Evolutionary conservation across 37 sponge, comb jelly and placozoan species (phyloP), one percentile per base, ranked within the genome.

Genomic region (Cliona cf. orientalis): DNA sequence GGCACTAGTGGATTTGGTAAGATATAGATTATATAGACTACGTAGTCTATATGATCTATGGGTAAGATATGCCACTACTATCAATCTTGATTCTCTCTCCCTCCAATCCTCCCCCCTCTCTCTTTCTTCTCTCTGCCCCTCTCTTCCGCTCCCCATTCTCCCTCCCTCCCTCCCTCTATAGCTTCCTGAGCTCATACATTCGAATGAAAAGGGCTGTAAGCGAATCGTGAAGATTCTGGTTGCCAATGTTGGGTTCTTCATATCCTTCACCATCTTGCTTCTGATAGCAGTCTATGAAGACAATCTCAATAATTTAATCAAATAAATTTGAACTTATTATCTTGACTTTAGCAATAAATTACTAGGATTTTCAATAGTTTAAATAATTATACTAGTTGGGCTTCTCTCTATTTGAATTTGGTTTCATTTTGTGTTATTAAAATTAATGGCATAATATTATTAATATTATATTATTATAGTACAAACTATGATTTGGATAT

Each of bases 1-100:
- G 3, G 75, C 93, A 32, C 77, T 87, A 25, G 89, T 84, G 2
- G 93, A 88, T 63, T 26, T 92, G 93, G 93, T 92, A n/a, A n/a
- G n/a, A n/a, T n/a, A n/a, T n/a, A n/a, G n/a, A n/a, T n/a, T n/a
- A n/a, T n/a, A n/a, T n/a, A n/a, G n/a, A n/a, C n/a, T n/a, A n/a
- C n/a, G n/a, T n/a, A n/a, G n/a, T n/a, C n/a, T n/a, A n/a, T n/a
- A n/a, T n/a, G n/a, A n/a, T n/a, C n/a, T n/a, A n/a, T n/a, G n/a
- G n/a, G n/a, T n/a, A 80, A 5, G 86, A 71, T 34, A 23, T 19
- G 26, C 36, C n/a, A n/a, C n/a, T n/a, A n/a, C n/a, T n/a, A n/a
- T n/a, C n/a, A n/a, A n/a, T n/a, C n/a, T n/a, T n/a, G n/a, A n/a
- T n/a, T n/a, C n/a, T n/a, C n/a, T n/a, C n/a, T n/a, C n/a, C n/a